These are phyloP conservation scores for Himalopsyche tibetana DNA, from an alignment of 2,888 invertebrate genomes.

Conservation along the genomic window DNA sequence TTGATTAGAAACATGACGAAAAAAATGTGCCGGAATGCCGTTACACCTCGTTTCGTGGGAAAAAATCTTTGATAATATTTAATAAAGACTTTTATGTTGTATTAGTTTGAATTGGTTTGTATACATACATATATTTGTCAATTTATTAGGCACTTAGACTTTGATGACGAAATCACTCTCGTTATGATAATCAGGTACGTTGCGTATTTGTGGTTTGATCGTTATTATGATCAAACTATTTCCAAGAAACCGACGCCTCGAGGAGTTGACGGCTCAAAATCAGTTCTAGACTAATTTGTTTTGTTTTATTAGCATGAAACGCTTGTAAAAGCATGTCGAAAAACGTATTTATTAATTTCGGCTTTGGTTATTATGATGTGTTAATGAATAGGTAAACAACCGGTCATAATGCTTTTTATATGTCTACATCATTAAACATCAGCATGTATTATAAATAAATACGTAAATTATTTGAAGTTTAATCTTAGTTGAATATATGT, in stretches of 20 bases:
- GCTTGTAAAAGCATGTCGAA: conserved; percentile 29
- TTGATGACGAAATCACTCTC: neutral
- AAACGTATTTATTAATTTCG: conserved; percentile 28
- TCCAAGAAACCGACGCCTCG: neutral
- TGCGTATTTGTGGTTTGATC: neutral
- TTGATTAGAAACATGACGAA: no score
- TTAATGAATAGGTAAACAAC: conserved; percentile 38
- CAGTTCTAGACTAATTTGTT: neutral
- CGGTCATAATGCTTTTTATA: conserved; percentile 16
- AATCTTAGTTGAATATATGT: neutral
- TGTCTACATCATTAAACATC: neutral
- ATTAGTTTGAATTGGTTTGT: no score
- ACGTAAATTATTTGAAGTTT: conserved; percentile 17
- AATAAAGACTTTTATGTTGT: no score
- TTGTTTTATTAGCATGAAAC: conserved; percentile 36
- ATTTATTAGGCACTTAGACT: neutral
- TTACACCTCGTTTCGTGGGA: no score
- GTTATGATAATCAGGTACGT: neutral
- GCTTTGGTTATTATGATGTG: conserved; percentile 21
- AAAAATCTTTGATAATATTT: no score
- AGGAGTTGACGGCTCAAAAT: conserved; percentile 16
- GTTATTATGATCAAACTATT: neutral
- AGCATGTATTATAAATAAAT: neutral
- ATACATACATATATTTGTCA: no score
- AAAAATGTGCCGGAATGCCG: no score